A percentile compares a stretch with the other conserved stretches of the same genome.
phyloP scores from a whole-genome alignment of 2,797 vertebrate genomes.

The Bradypus variegatus region DNA sequence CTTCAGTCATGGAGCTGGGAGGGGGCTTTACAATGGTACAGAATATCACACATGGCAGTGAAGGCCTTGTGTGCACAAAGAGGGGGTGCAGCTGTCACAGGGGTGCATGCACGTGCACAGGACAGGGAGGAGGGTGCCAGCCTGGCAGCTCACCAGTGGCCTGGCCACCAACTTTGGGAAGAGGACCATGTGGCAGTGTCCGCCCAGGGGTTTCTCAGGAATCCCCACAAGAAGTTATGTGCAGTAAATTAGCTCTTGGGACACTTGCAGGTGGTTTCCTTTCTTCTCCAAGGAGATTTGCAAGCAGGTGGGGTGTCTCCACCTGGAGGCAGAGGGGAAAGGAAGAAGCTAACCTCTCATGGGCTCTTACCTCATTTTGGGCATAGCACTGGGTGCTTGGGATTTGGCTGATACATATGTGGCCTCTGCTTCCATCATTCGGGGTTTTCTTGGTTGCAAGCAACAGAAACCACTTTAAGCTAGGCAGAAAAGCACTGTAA shows the following conservation, averaged over 20 bases:
- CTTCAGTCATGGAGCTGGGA: neutral
- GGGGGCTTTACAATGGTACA: neutral
- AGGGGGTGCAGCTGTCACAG: neutral
- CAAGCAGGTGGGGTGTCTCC: neutral
- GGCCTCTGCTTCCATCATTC: neutral
- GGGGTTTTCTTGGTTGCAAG: neutral
- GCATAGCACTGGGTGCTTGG: neutral
- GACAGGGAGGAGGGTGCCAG: too few species aligned
- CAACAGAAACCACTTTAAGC: neutral
- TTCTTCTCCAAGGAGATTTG: neutral
- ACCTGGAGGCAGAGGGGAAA: neutral
- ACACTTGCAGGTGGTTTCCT: too few species aligned
- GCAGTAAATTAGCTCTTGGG: neutral
- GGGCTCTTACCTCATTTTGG: neutral
- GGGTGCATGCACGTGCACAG: too few species aligned
- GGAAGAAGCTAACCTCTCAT: neutral
- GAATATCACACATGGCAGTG: neutral
- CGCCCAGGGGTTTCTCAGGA: too few species aligned
- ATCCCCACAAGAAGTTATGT: neutral
- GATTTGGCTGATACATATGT: too few species aligned
- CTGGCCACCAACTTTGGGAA: neutral
- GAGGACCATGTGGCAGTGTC: rapidly evolving
- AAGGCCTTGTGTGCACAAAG: neutral
- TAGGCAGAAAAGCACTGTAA: neutral
- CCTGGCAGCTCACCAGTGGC: neutral